A percentile compares a stretch with the other conserved stretches of the same genome.
These are phyloP conservation scores for Zosterops lateralis DNA, from an alignment of 2,113 vertebrate genomes.

Conservation along the genomic window DNA sequence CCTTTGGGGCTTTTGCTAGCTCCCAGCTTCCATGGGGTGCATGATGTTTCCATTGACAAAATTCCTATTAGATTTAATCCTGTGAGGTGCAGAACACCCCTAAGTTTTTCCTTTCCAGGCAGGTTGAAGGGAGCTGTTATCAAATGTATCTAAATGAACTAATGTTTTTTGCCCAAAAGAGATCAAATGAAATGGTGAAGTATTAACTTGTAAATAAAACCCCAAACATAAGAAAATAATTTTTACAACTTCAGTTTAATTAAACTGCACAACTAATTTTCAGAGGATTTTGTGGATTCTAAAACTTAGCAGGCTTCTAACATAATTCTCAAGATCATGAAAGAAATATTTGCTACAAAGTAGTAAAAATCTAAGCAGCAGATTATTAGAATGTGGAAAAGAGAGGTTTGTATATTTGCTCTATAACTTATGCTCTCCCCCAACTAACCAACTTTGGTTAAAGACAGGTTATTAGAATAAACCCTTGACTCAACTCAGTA, in stretches of 20 bases:
- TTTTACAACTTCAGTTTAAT: background rate
- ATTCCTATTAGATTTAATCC: background rate
- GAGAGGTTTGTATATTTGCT: background rate
- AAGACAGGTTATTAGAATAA: background rate
- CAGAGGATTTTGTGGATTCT: background rate
- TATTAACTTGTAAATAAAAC: background rate
- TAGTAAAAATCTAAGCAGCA: background rate
- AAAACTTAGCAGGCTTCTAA: background rate
- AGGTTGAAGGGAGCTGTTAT: background rate
- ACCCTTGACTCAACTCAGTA: background rate
- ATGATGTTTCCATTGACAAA: constrained; percentile 26
- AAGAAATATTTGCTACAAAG: background rate
- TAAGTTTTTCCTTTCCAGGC: background rate
- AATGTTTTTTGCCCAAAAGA: background rate
- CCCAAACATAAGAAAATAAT: background rate
- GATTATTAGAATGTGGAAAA: background rate
- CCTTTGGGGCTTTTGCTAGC: background rate
- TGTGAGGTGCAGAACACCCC: background rate
- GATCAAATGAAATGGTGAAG: background rate
- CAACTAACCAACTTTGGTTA: background rate
- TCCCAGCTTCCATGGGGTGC: background rate
- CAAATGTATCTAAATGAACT: background rate
- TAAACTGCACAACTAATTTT: background rate
- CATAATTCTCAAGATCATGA: background rate
- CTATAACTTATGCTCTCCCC: background rate